These are phyloP conservation scores for Lepus townsendii DNA, from an alignment of 2,797 vertebrate genomes.

Conservation along the genomic window DNA sequence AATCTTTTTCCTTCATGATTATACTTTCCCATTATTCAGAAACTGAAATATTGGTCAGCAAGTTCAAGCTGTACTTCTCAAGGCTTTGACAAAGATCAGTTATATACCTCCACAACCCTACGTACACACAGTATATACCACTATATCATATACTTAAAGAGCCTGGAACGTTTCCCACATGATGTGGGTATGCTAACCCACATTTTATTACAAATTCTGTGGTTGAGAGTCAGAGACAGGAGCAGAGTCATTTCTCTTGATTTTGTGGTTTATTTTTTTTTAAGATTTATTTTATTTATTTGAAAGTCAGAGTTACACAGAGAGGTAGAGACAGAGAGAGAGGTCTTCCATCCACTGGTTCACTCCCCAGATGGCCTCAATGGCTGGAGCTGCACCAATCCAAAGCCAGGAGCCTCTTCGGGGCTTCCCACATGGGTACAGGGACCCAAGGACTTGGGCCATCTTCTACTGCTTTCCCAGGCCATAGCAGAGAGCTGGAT, in stretches of 20 bases:
- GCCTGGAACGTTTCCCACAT: neutral
- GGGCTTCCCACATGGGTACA: too few species aligned
- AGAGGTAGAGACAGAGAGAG: too few species aligned
- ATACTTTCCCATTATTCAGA: slow-evolving; percentile 38
- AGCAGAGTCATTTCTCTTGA: slow-evolving; percentile 28
- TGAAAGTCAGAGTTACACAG: too few species aligned
- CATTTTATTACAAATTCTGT: slow-evolving; percentile 38
- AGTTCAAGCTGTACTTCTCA: slow-evolving; percentile 2
- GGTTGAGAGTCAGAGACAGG: neutral
- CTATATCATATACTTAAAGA: neutral
- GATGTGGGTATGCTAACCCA: neutral
- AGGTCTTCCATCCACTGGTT: too few species aligned
- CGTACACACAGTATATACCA: neutral
- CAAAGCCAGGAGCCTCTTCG: too few species aligned
- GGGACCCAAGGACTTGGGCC: too few species aligned
- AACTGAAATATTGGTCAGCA: neutral
- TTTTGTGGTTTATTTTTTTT: neutral
- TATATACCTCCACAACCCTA: neutral
- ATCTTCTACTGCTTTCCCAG: too few species aligned
- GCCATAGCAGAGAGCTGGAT: too few species aligned
- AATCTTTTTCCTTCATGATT: slow-evolving; percentile 1
- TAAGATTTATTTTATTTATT: too few species aligned
- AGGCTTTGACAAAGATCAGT: neutral
- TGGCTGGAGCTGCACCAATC: too few species aligned
- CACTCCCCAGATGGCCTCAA: too few species aligned